Evolutionary conservation across 1,140 invertebrate genomes (phyloP).

Genomic region (Stenopsyche tienmushanensis): DNA sequence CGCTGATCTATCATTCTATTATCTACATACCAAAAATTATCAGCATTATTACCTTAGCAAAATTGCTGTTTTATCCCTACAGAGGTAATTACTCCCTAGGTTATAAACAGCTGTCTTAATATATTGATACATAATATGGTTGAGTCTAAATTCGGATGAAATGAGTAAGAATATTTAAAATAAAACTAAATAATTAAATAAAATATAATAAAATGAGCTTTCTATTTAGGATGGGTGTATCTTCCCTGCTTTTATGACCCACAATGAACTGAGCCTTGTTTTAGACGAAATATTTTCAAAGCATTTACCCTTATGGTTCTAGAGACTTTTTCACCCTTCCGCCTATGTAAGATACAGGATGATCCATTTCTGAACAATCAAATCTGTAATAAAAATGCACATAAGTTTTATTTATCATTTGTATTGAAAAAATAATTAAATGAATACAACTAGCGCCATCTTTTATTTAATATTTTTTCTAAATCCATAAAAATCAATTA

Average conservation of each 20-base stretch:
- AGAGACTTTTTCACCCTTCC: neutral
- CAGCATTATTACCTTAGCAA: too few relatives aligned
- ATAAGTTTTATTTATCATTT: too few relatives aligned
- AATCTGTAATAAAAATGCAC: too few relatives aligned
- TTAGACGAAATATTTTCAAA: constrained; percentile 24
- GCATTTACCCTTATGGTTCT: neutral
- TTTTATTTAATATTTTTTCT: neutral
- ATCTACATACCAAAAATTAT: too few relatives aligned
- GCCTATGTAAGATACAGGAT: constrained; percentile 2
- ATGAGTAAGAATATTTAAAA: neutral
- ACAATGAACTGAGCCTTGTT: constrained; percentile 20
- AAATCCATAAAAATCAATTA: neutral
- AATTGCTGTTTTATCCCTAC: too few relatives aligned
- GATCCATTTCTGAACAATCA: too few relatives aligned
- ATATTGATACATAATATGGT: neutral
- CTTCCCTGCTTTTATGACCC: constrained; percentile 17
- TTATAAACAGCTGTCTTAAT: neutral
- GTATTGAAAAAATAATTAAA: neutral
- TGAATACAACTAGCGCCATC: neutral
- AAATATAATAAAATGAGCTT: neutral
- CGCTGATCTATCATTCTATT: too few relatives aligned
- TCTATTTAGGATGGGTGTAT: neutral
- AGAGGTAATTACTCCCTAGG: neutral
- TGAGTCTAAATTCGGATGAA: neutral
- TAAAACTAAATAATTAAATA: neutral